Conservation (phyloP, 2,888 invertebrate species). For the Scaptomyza parva region DNA sequence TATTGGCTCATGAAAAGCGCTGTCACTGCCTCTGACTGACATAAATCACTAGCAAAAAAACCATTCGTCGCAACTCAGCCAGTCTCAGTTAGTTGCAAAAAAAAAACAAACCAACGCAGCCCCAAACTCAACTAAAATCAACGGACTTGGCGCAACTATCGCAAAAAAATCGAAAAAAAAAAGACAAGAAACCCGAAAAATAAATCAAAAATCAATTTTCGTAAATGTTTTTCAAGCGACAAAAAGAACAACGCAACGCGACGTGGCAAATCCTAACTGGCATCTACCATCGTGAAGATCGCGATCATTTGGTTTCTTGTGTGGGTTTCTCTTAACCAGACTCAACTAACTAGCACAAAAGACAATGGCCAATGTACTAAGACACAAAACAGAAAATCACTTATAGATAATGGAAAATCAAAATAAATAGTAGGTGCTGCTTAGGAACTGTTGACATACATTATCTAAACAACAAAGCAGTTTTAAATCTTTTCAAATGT, state of each 20-base stretch:
- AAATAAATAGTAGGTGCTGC: constrained; percentile 6
- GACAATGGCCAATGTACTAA: constrained; percentile 10
- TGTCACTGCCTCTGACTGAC: constrained; percentile 78
- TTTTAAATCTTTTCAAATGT: not conserved
- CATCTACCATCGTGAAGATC: constrained; percentile 49
- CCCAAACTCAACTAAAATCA: constrained; percentile 27
- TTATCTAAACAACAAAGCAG: constrained; percentile 3
- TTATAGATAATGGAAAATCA: constrained; percentile 9
- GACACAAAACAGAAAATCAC: not conserved
- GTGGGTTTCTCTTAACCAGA: constrained; percentile 23
- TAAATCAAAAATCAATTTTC: constrained; percentile 75
- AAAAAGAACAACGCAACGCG: constrained; percentile 49
- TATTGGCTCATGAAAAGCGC: constrained; percentile 81
- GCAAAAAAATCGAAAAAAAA: constrained; percentile 24
- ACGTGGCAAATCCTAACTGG: constrained; percentile 48
- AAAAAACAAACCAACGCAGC: constrained; percentile 1
- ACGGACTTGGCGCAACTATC: constrained; percentile 28
- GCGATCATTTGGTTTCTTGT: constrained; percentile 32
- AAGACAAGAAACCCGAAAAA: constrained; percentile 40
- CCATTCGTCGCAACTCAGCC: constrained; percentile 39
- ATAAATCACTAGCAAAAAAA: constrained; percentile 69
- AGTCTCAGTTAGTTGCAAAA: constrained; percentile 32
- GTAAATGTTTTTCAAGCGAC: constrained; percentile 50
- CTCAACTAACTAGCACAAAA: constrained; percentile 23
- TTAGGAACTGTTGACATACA: not conserved